Evolutionary conservation across 2,113 vertebrate genomes (phyloP), one percentile per base, ranked within the genome.

Genomic region (Eidolon helvum): DNA sequence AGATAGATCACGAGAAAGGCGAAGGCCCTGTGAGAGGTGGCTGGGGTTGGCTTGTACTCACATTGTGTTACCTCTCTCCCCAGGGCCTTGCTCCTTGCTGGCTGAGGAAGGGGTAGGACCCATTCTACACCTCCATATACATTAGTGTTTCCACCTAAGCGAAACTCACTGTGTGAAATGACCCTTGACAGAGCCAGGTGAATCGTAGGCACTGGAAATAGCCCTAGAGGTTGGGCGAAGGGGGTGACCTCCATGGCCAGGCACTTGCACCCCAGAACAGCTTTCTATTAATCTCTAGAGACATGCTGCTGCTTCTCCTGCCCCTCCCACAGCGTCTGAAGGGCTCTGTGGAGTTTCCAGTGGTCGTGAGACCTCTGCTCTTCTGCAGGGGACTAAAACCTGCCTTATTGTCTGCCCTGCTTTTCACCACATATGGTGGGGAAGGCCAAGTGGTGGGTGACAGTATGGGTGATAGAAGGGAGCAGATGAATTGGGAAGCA

Each of bases 381-480:
- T 24, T 16, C 90, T 21, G 45, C 2, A 26, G 30, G 4, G 10
- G 16, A 28, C 68, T 2, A 21, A 57, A 50, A 10, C 28, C 30
- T 33, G 9, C 11, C 0, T 10, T 2, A 0, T 22, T 1, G 0
- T 57, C 30, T 21, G 22, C 9, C 28, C 45, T 12, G 2, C 9
- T 71, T 28, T n/a, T 43, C 10, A 15, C 28, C 2, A 3, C 10
- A 2, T 21, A 10, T 26, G 5, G 33, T 8, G 30, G 57, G 57
- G 48, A 53, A 88, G 65, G 24, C 43, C 30, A 14, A 22, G 28
- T 5, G 4, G 15, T 0, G 2, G 43, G 5, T 0, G 11, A n/a
- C 28, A 4, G 40, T n/a, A 2, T 5, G 55, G 24, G 28, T 9
- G 57, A 33, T 0, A 57, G 19, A 22, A 55, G 22, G 2, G 18